A percentile compares a stretch with the other conserved stretches of the same genome.
phyloP scores from a whole-genome alignment of 2,113 vertebrate species.

The Riparia riparia region DNA sequence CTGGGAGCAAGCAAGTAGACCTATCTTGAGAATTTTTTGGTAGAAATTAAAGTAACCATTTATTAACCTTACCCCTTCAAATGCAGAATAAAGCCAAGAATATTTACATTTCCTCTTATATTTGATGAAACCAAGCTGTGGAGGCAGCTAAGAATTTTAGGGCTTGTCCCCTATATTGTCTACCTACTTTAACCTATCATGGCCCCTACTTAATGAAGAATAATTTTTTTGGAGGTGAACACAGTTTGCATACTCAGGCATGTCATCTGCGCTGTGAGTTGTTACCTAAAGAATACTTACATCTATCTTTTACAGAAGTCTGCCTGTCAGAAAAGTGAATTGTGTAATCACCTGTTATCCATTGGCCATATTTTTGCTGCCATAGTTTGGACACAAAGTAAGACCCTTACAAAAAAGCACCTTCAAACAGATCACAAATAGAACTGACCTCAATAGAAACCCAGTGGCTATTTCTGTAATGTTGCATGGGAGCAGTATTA shows the following conservation, averaged over 20 bases:
- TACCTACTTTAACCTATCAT: neutral
- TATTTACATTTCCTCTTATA: neutral
- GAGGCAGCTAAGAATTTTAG: neutral
- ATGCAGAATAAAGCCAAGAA: neutral
- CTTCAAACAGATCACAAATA: neutral
- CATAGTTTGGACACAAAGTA: neutral
- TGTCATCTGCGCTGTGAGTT: neutral
- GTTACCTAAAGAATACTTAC: neutral
- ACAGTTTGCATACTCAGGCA: neutral
- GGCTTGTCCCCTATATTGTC: neutral
- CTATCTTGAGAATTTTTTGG: neutral
- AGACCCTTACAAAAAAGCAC: neutral
- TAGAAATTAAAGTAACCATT: conserved; percentile 28
- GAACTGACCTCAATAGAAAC: neutral
- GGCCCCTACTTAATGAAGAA: neutral
- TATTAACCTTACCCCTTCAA: neutral
- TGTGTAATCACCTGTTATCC: neutral
- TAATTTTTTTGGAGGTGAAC: neutral
- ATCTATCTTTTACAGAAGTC: neutral
- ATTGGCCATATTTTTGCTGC: neutral
- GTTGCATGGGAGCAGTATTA: neutral
- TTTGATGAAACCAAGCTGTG: neutral
- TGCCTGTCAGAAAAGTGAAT: neutral
- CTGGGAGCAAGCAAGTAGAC: conserved; percentile 39
- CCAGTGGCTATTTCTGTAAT: neutral